Conservation (phyloP, 2,888 invertebrate genomes). For the Sipunculus nudus region DNA sequence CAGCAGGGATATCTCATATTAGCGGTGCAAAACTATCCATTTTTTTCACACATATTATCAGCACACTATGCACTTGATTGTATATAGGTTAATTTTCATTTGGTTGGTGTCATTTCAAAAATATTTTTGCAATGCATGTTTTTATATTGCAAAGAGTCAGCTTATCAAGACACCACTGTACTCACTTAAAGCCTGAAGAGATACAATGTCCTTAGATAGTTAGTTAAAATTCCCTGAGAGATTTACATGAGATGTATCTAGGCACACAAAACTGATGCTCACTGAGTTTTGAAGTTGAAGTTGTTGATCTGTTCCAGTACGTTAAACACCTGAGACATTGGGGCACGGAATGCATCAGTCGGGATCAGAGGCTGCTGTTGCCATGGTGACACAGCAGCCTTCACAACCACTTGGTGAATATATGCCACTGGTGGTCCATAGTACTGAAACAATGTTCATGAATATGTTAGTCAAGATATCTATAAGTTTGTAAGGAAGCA, state of each 20-base stretch:
- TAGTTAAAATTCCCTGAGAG: too few species aligned
- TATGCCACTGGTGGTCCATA: constrained; percentile 69
- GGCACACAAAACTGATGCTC: constrained; percentile 35
- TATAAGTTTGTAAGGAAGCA: not conserved
- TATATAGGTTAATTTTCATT: too few species aligned
- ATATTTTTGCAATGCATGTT: too few species aligned
- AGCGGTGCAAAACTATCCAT: too few species aligned
- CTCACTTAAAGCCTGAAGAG: too few species aligned
- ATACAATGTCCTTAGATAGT: too few species aligned
- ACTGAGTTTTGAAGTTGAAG: constrained; percentile 80
- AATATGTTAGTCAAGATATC: constrained; percentile 1
- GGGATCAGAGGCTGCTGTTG: constrained; percentile 77
- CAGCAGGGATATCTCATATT: too few species aligned
- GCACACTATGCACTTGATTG: too few species aligned
- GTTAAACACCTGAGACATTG: constrained; percentile 88
- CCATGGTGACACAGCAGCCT: constrained; percentile 86
- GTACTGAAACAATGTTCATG: constrained; percentile 63
- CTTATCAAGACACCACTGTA: too few species aligned
- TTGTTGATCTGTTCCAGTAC: constrained; percentile 86
- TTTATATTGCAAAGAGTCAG: too few species aligned
- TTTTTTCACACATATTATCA: too few species aligned
- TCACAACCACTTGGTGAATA: constrained; percentile 68
- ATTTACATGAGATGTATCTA: not conserved
- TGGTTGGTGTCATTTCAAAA: too few species aligned
- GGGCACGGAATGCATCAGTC: constrained; percentile 91